Percentiles rank a stretch among this genome's conserved stretches.
These are phyloP conservation scores for Natator depressus DNA, from an alignment of 2,113 vertebrate species.

Conservation along the genomic window DNA sequence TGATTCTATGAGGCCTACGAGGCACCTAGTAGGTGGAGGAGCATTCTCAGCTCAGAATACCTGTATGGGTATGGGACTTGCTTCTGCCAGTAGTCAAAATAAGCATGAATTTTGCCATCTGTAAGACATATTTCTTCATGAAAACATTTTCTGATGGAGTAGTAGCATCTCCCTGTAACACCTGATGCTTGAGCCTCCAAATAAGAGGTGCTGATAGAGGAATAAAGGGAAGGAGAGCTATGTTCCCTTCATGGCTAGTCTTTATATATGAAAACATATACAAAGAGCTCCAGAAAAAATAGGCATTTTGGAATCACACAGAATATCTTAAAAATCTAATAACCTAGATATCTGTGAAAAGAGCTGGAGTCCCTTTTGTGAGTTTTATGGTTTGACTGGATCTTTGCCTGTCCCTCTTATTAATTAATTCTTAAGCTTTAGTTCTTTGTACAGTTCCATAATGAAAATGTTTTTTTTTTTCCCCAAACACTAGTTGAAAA, in stretches of 20 bases:
- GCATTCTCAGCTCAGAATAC: conserved; percentile 37
- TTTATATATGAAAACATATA: not conserved
- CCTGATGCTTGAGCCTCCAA: not conserved
- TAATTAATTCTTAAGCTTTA: conserved; percentile 67
- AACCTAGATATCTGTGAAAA: conserved; percentile 7
- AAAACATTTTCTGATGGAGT: not conserved
- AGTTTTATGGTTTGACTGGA: conserved; percentile 15
- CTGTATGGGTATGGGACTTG: conserved; percentile 38
- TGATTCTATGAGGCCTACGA: conserved; percentile 49
- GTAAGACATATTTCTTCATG: not conserved
- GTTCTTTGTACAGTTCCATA: conserved; percentile 28
- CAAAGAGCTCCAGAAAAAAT: conserved; percentile 1
- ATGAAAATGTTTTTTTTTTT: conserved; percentile 52
- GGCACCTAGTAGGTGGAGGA: conserved; percentile 51
- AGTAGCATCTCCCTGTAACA: conserved; percentile 9
- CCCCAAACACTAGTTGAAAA: conserved; percentile 72
- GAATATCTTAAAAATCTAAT: not conserved
- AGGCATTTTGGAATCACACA: conserved; percentile 10
- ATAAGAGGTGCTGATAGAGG: not conserved
- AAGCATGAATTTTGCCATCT: conserved; percentile 10
- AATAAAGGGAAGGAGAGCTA: accelerated
- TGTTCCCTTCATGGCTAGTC: not conserved
- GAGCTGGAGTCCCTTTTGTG: not conserved
- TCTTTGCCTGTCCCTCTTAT: conserved; percentile 43
- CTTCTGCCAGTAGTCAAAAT: conserved; percentile 6